Percentiles rank a stretch among this genome's conserved stretches.
Evolutionary conservation across 2,113 vertebrate genomes (phyloP).

Genomic region (Equus przewalskii): DNA sequence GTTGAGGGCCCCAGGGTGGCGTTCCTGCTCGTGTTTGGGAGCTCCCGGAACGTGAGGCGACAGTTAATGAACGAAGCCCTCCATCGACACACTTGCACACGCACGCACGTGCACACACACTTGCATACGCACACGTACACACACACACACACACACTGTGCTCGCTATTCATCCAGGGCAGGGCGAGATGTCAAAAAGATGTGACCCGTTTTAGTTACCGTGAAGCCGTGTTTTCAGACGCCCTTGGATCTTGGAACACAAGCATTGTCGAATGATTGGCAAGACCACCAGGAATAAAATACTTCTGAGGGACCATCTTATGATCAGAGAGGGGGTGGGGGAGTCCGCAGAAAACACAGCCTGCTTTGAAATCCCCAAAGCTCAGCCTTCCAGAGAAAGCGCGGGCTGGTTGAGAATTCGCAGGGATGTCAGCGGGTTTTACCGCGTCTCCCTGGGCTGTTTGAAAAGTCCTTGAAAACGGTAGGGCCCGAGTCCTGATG

Average conservation of each 20-base stretch:
- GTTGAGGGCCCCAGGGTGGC: neutral
- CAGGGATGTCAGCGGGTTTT: neutral
- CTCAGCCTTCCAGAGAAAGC: neutral
- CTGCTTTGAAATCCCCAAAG: slow-evolving; percentile 1
- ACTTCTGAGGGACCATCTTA: slow-evolving; percentile 25
- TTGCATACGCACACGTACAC: too few relatives aligned
- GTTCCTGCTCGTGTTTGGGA: slow-evolving; percentile 9
- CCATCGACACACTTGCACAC: too few relatives aligned
- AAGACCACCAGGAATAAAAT: slow-evolving; percentile 56
- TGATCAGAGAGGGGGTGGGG: neutral
- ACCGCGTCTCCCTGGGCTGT: rapidly evolving
- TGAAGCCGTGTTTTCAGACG: slow-evolving; percentile 50
- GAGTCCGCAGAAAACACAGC: neutral
- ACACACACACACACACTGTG: neutral
- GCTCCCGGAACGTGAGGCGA: slow-evolving; percentile 13
- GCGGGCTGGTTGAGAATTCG: neutral
- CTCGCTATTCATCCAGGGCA: neutral
- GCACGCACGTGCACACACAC: neutral
- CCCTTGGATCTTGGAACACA: neutral
- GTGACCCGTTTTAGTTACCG: slow-evolving; percentile 20
- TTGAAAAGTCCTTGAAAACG: slow-evolving; percentile 2
- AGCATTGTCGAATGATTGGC: slow-evolving; percentile 65
- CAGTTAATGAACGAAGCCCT: neutral
- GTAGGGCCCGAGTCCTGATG: neutral
- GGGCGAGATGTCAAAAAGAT: slow-evolving; percentile 38